Base-by-base conservation (phyloP, 2,888 invertebrate species). In the Ochropleura plecta region DNA sequence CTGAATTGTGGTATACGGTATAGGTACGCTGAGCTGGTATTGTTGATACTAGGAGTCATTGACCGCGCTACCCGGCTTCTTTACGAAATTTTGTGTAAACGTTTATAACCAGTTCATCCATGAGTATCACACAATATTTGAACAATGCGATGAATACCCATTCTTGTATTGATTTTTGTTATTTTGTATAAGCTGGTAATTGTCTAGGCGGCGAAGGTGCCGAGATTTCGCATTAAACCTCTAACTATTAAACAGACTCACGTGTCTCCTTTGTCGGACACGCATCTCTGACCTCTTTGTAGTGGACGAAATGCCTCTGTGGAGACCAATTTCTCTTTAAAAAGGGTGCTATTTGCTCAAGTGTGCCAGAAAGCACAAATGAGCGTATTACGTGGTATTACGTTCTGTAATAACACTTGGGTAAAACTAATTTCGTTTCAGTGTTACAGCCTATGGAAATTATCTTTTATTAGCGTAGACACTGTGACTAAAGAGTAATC, bases 221-320 rank as follows among this genome's bases (percentile, higher is more conserved):
- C 79, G 81, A 80, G 89, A 89, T 90, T 93, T 94, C 90, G 89
- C 91, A 89, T 92, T 86, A 87, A 88, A 92, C 90, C 79, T 93
- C 87, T 93, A 94, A 95, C 86, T 92, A 85, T 84, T 88, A 89
- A 91, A 89, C 88, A 93, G 90, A 93, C 92, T 89, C 87, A 89
- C 87, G 88, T 90, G 88, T 87, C 85, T 81, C 83, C 84, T 90
- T 90, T 90, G 92, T 91, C 91, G 89, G 91, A 77, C 53, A 79
- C 65, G 63, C 62, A 40, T 72, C 20, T 79, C 87, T 90, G 90
- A 90, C 87, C 89, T 89, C 88, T 91, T 90, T 90, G 88, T 87
- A 89, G 89, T 88, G 86, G 88, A 88, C 84, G 84, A 87, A 86
- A 88, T 83, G 83, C 81, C 88, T 86, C 83, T 77, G 2, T 16